Evolutionary conservation across 2,797 vertebrate genomes (phyloP).

Genomic region (Acipenser ruthenus): DNA sequence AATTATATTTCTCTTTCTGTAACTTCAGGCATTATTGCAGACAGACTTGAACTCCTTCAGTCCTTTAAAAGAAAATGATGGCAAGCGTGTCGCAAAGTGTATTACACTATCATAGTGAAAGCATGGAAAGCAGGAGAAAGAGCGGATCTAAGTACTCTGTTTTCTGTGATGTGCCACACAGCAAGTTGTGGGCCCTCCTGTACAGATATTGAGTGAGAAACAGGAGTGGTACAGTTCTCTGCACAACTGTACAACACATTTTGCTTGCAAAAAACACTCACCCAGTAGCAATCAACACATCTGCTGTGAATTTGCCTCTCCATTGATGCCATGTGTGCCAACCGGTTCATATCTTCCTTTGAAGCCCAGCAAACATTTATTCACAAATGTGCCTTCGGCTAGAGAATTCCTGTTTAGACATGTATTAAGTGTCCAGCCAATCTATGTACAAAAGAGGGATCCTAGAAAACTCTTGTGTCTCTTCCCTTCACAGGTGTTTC

Average conservation of each 20-base stretch:
- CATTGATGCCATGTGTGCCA: constrained; percentile 9
- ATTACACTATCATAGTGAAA: no score
- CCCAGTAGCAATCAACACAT: constrained; percentile 12
- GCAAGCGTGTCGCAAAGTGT: not conserved
- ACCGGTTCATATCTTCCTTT: constrained; percentile 19
- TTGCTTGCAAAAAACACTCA: constrained; percentile 16
- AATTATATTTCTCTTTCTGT: not conserved
- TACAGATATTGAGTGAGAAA: constrained; percentile 2
- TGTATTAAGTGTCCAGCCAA: constrained; percentile 13
- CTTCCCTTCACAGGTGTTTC: no score
- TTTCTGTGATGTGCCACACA: no score
- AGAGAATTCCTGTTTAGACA: constrained; percentile 40
- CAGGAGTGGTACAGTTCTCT: constrained; percentile 10
- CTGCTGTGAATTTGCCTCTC: constrained; percentile 16
- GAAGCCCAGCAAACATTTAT: constrained; percentile 25
- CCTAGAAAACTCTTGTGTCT: no score
- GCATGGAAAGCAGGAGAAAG: no score
- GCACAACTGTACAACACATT: constrained; percentile 16
- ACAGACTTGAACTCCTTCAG: not conserved
- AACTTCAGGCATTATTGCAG: not conserved
- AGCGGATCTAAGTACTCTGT: no score
- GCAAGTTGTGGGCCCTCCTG: not conserved
- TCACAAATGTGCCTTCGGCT: constrained; percentile 18
- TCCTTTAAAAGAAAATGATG: constrained; percentile 1
- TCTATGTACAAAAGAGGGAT: no score